Base-by-base conservation (phyloP, 2,888 invertebrate species). In the Bombylius discolor region DNA sequence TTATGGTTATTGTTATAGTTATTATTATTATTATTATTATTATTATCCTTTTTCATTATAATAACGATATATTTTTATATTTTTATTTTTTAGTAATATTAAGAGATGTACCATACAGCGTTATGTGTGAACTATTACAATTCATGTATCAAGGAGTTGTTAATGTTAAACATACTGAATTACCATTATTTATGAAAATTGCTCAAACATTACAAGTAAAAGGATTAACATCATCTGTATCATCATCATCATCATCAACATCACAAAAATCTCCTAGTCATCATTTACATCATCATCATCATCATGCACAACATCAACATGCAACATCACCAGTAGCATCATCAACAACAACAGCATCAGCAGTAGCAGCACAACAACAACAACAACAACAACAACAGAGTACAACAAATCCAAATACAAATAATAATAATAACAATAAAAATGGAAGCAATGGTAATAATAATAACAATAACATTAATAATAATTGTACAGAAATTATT, bases 61-160 rank as follows among this genome's bases (percentile, higher is more conserved):
- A 9, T 7, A 39, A 23, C 23, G 1, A 23, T 23, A 23, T 23
- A 23, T 23, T 23, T 23, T 23, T 23, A 23, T 23, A 23, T 23
- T 23, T 23, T 23, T 23, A 3, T 12, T 23, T 65, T 66, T 12
- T 58, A 74, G 74, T 74, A 49, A 76, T 81, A 63, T 74, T 81
- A 64, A 80, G 79, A 70, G 80, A 80, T 71, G 80, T 81, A 57
- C 76, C 76, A 58, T 79, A 76, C 58, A 73, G 74, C 53, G 78
- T 78, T 7, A 74, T 80, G 73, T 76, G 76, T 63, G 78, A 79
- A 64, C 67, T 80, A 58, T 66, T 80, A 58, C 77, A 79, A 67
- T 80, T 80, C 63, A 80, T 80, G 80, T 80, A 80, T 65, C 78
- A 79, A 66, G 80, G 80, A 13, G 80, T 80, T 59, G 80, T 80